Conservation (phyloP, 2,113 vertebrate genomes). For the Salvelinus namaycush region DNA sequence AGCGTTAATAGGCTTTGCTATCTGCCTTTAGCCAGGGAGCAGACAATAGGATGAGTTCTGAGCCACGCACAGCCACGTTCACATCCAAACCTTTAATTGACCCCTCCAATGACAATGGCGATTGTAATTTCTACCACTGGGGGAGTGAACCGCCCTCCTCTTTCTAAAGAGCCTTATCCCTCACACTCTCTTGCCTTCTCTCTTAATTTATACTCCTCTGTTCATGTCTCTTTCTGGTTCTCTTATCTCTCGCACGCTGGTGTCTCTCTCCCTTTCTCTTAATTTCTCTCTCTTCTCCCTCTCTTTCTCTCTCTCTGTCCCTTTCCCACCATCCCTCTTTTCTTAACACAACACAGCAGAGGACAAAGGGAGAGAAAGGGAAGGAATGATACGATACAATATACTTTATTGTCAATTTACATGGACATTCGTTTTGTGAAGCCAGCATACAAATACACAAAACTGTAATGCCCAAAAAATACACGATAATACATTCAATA, state of each 20-base stretch:
- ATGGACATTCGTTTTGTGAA: no score
- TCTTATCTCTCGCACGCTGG: constrained; percentile 20
- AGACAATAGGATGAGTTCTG: constrained; percentile 43
- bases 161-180: constrained; percentile 5
- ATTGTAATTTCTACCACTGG: constrained; percentile 18
- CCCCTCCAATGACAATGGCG: constrained; percentile 42
- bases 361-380: not conserved
- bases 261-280: not conserved
- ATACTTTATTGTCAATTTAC: no score
- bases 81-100: constrained; percentile 48
- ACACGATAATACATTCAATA: no score
- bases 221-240: not conserved
- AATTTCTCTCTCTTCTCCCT: constrained; percentile 1
- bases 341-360: not conserved
- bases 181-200: constrained; percentile 21
- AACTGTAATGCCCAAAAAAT: no score
- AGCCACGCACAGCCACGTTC: constrained; percentile 35
- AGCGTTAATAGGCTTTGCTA: constrained; percentile 40
- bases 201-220: not conserved
- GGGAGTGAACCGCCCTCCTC: not conserved
- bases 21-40: constrained; percentile 30
- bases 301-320: constrained; percentile 19
- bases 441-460: no score
- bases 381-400: not conserved
- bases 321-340: constrained; percentile 14